Evolutionary conservation across 1,140 invertebrate genomes (phyloP), one percentile per base, ranked within the genome.

Genomic region (Zaprionus capensis): DNA sequence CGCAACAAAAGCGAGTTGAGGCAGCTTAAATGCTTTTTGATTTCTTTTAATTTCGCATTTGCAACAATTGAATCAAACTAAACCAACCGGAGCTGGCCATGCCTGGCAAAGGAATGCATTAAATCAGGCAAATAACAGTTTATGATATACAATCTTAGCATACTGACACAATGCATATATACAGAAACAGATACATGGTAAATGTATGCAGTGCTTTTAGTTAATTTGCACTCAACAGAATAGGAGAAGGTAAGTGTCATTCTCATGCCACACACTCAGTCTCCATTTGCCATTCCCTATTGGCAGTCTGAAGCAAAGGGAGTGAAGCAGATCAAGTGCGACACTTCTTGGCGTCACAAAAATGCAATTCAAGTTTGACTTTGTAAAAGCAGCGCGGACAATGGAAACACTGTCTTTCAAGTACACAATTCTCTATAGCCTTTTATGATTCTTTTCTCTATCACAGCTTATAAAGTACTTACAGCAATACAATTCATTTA

Each of bases 301-400:
- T 72, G 78, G 59, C 69, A 81, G 84, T 83, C 78, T 73, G 74
- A 84, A 81, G 81, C 79, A 81, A 73, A 90, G 76, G n/a, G 0
- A 46, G 0, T 0, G 7, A 17, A 46, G n/a, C 5, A 20, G 72
- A 88, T 88, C 85, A 85, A 88, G 85, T 90, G 85, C 72, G 78
- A 81, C 85, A 90, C 85, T 88, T 88, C 81, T 82, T 81, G 85
- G 85, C 76, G 81, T 85, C 85, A 79, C 79, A 83, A 72, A 81
- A 81, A 81, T 80, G 65, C 66, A 78, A 76, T 64, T 78, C 67
- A 76, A 81, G 67, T 17, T 67, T 68, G 71, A 78, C 71, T 81
- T 75, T 78, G 78, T 74, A 73, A 66, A 67, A 66, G 61, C 71
- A 76, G 61, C 57, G 63, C 31, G 56, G 66, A 67, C 69, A 59